Evolutionary conservation across 53 echinoderm and acorn worm genomes (phyloP), one percentile per base, ranked within the genome.

Genomic region (Temnopleurus reevesii): DNA sequence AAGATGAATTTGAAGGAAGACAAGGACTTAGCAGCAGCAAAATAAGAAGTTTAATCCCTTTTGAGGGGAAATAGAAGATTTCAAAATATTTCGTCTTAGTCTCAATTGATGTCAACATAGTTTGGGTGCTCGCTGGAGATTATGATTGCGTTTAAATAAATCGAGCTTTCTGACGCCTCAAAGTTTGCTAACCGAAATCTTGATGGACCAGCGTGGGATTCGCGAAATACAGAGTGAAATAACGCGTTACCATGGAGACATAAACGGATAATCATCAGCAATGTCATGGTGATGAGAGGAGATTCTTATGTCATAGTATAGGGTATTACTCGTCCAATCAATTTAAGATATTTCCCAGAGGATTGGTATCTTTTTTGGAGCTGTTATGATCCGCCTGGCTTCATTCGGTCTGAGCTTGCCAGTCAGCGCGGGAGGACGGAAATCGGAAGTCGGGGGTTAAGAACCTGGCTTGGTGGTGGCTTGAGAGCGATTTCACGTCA

Each of bases 311-410:
- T 71, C 71, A 71, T 41, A 41, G 71, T 71, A 71, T 71, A n/a
- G n/a, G n/a, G n/a, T n/a, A 36, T 71, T 71, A 71, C 63, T 63
- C 63, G 30, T n/a, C 41, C 71, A 71, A 71, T 71, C 71, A 71
- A 71, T 71, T 71, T 41, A 71, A 41, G 36, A 71, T 38, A 71
- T 71, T 71, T 71, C 71, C 71, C 71, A 41, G n/a, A 8, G 71
- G 71, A 9, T 10, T 30, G 36, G 36, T 49, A 8, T 24, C 19
- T 0, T 71, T 43, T 71, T 71, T 3, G 36, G 41, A 71, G 71
- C 9, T 71, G 71, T 34, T 65, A 65, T 65, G 33, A 65, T 65
- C 65, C 65, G 65, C 3, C 71, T 41, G 71, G 41, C 71, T 71
- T 36, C 41, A 35, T n/a, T 13, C 9, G 9, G 71, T 65, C 65